These are phyloP conservation scores for Pangasianodon hypophthalmus DNA, from an alignment of 2,113 vertebrate genomes.

Conservation along the genomic window DNA sequence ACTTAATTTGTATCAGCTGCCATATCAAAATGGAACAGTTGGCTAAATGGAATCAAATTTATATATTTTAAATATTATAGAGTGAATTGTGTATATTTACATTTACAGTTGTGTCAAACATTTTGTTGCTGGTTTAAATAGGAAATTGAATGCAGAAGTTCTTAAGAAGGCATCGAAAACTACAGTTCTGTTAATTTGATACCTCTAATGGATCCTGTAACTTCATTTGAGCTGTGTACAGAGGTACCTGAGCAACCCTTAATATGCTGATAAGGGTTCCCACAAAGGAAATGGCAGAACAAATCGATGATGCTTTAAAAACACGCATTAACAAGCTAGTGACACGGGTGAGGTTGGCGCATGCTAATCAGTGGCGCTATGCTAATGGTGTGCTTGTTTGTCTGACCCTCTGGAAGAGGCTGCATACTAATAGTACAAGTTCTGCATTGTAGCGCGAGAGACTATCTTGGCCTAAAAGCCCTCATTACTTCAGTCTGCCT, in stretches of 20 bases:
- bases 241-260: neutral
- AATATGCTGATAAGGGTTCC: neutral
- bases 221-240: neutral
- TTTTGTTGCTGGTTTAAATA: neutral
- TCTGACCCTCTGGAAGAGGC: slow-evolving; percentile 50
- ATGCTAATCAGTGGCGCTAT: slow-evolving; percentile 48
- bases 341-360: neutral
- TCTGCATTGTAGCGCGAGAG: neutral
- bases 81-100: slow-evolving; percentile 4
- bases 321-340: slow-evolving; percentile 35
- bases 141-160: neutral
- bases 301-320: slow-evolving; percentile 29
- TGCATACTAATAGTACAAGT: slow-evolving; percentile 59
- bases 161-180: neutral
- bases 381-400: slow-evolving; percentile 57
- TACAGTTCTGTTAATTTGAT: neutral
- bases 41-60: neutral
- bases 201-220: neutral
- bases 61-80: neutral
- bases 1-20: neutral
- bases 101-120: neutral
- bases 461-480: slow-evolving; percentile 3
- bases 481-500: slow-evolving; percentile 26
- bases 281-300: neutral
- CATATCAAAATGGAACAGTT: neutral